Percentiles rank a stretch among this genome's conserved stretches.
These are phyloP conservation scores for Gadopsis bispinosus DNA, from an alignment of 2,797 vertebrate genomes.

Conservation along the genomic window DNA sequence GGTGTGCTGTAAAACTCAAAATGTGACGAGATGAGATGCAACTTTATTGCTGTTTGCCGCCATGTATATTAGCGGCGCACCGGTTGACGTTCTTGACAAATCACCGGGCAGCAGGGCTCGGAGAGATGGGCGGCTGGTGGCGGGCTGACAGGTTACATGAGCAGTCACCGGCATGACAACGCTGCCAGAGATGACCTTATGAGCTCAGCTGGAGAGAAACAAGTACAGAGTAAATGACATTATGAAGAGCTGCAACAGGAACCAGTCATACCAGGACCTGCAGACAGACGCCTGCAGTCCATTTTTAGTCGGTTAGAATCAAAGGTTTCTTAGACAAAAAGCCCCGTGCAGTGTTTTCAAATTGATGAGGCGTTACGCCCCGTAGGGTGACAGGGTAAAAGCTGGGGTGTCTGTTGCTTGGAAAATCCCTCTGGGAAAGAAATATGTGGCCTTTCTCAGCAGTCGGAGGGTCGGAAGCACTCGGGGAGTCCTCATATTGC, in stretches of 20 bases:
- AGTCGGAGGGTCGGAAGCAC: neutral
- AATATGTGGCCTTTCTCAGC: neutral
- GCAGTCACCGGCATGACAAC: neutral
- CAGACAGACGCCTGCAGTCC: neutral
- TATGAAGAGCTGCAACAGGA: neutral
- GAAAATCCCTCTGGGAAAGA: neutral
- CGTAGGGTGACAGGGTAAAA: neutral
- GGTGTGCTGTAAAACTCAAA: neutral
- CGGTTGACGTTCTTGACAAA: neutral
- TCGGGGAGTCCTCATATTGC: neutral
- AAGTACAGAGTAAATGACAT: neutral
- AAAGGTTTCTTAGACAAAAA: neutral
- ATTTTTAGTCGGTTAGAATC: constrained; percentile 20
- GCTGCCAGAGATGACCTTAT: neutral
- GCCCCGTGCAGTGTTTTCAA: neutral
- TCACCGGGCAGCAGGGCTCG: neutral
- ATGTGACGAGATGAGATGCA: neutral
- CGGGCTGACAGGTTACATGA: neutral
- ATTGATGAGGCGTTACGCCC: neutral
- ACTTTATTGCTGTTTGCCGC: neutral
- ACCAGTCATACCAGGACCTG: neutral
- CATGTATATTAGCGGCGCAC: neutral
- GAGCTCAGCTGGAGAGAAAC: neutral
- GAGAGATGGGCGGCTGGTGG: neutral
- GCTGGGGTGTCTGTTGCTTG: neutral